These are phyloP conservation scores for Oncorhynchus clarkii DNA, from an alignment of 2,113 vertebrate genomes.

Conservation along the genomic window DNA sequence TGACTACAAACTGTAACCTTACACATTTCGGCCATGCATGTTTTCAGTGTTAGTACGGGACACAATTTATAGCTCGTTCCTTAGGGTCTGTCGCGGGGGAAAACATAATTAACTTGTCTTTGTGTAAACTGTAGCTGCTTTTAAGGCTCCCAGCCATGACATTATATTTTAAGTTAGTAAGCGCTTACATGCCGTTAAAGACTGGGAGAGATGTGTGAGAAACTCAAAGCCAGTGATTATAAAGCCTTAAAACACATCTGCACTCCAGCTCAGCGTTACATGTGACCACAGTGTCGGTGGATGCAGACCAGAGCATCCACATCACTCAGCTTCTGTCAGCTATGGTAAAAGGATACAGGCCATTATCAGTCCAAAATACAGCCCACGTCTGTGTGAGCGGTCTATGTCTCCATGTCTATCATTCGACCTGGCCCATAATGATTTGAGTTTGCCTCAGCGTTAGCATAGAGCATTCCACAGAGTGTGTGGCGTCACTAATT, in stretches of 20 bases:
- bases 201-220: constrained; percentile 63
- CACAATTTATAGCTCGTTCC: constrained; percentile 28
- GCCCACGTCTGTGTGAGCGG: not conserved
- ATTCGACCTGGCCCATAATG: constrained; percentile 5
- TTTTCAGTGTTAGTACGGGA: constrained; percentile 15
- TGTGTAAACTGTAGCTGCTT: constrained; percentile 67
- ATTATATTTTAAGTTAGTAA: constrained; percentile 76
- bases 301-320: not conserved
- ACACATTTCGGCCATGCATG: constrained; percentile 17
- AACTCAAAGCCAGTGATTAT: constrained; percentile 75
- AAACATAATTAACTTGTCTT: constrained; percentile 55
- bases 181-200: constrained; percentile 77
- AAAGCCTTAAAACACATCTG: constrained; percentile 71
- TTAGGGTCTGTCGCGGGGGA: not conserved
- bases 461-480: constrained; percentile 22
- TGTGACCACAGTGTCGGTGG: constrained; percentile 44
- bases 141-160: constrained; percentile 66
- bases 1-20: constrained; percentile 12
- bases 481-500: constrained; percentile 42
- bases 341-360: not conserved
- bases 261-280: constrained; percentile 55
- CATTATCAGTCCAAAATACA: not conserved
- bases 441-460: constrained; percentile 23
- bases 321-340: not conserved
- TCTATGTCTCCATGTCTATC: constrained; percentile 10